Conservation (phyloP, 1,140 invertebrate species). For the Bombus cullumanus region DNA sequence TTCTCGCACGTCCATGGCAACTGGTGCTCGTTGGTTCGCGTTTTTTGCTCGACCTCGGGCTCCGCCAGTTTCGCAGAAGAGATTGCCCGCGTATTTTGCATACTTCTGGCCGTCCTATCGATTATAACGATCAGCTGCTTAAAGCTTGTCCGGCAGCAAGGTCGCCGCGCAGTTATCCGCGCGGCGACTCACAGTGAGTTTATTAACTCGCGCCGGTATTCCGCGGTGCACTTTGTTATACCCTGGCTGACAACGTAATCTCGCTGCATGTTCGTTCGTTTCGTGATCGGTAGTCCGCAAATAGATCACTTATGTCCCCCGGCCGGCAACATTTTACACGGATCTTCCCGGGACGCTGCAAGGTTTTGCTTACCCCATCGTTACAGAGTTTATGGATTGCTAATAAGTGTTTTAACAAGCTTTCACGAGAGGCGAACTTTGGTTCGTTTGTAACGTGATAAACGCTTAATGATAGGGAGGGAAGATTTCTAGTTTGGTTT, state of each 20-base stretch:
- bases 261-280: conserved; percentile 44
- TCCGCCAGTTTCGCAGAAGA: conserved; percentile 35
- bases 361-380: not conserved
- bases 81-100: conserved; percentile 59
- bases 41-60: conserved; percentile 6
- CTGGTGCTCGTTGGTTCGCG: conserved; percentile 35
- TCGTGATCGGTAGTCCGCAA: conserved; percentile 51
- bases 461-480: not conserved
- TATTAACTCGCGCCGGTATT: conserved; percentile 58
- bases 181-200: conserved; percentile 42
- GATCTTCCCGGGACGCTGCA: not conserved
- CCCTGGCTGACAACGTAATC: conserved; percentile 57
- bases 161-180: conserved; percentile 34
- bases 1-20: conserved; percentile 1
- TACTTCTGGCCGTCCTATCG: conserved; percentile 54
- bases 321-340: conserved; percentile 35
- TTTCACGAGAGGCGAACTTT: not conserved
- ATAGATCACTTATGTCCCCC: conserved; percentile 53
- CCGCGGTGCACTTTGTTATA: conserved; percentile 54
- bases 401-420: not conserved
- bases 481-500: not conserved
- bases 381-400: not conserved
- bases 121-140: conserved; percentile 48
- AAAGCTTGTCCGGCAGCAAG: conserved; percentile 35
- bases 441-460: not conserved